Conservation (phyloP, 1,140 invertebrate species). For the Lerema accius region DNA sequence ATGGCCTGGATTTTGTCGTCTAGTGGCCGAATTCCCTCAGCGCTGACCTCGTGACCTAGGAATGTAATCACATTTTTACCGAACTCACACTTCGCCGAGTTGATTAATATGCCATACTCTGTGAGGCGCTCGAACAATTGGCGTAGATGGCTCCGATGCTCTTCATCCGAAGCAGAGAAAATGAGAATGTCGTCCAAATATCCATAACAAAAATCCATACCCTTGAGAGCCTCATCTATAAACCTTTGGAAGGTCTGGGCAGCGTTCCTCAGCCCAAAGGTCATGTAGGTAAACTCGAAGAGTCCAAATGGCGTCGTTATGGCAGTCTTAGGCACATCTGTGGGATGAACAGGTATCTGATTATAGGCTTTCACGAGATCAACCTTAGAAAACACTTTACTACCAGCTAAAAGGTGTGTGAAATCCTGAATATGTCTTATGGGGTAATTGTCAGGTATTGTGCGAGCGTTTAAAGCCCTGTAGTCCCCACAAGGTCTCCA, state of each 20-base stretch:
- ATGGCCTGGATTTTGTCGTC: not conserved
- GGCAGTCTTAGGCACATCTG: slow-evolving; percentile 6
- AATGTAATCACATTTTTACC: not conserved
- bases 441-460: slow-evolving; percentile 7
- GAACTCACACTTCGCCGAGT: not conserved
- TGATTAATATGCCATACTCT: not conserved
- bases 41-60: slow-evolving; percentile 4
- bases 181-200: slow-evolving; percentile 11
- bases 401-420: slow-evolving; percentile 5
- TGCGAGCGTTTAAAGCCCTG: slow-evolving; percentile 6
- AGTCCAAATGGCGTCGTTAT: slow-evolving; percentile 11
- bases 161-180: not conserved
- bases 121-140: not conserved
- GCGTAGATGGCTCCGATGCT: not conserved
- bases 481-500: slow-evolving; percentile 12
- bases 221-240: slow-evolving; percentile 4
- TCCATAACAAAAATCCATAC: slow-evolving; percentile 14
- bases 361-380: slow-evolving; percentile 7
- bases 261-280: slow-evolving; percentile 10
- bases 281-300: slow-evolving; percentile 2
- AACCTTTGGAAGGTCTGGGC: slow-evolving; percentile 17
- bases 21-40: not conserved
- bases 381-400: slow-evolving; percentile 3
- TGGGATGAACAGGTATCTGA: slow-evolving; percentile 1
- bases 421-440: slow-evolving; percentile 6